A percentile compares a stretch with the other conserved stretches of the same genome.
Evolutionary conservation across 2,113 vertebrate genomes (phyloP).

Genomic region (Barbus barbus): DNA sequence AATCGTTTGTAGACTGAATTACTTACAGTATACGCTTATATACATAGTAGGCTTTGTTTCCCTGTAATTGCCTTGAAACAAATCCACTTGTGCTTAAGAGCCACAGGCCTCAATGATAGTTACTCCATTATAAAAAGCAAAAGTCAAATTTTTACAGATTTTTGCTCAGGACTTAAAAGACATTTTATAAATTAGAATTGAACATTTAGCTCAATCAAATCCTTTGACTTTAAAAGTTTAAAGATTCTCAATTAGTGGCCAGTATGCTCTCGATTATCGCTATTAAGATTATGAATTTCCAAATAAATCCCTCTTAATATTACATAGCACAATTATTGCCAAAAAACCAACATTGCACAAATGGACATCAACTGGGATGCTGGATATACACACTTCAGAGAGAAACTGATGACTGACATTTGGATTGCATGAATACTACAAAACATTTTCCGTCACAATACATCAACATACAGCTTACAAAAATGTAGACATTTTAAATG

Average conservation of each 20-base stretch:
- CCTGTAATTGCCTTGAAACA: slow-evolving; percentile 48
- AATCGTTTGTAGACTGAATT: slow-evolving; percentile 66
- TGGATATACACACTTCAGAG: not conserved
- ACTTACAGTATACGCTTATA: slow-evolving; percentile 65
- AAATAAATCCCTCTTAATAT: not conserved
- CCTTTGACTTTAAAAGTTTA: not conserved
- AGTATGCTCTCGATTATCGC: not conserved
- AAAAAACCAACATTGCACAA: not conserved
- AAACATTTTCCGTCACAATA: not conserved
- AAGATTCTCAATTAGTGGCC: not conserved
- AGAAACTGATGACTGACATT: not conserved
- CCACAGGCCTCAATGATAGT: not conserved
- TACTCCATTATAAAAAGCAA: not conserved
- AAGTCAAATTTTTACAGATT: not conserved
- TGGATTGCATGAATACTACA: not conserved
- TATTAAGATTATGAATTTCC: not conserved
- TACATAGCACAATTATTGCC: not conserved
- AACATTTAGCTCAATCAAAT: not conserved
- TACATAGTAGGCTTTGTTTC: slow-evolving; percentile 57
- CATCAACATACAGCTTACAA: slow-evolving; percentile 6
- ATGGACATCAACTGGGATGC: not conserved
- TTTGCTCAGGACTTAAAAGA: not conserved
- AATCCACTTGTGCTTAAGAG: not conserved
- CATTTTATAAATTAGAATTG: not conserved
- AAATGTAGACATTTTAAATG: not conserved